Percentiles rank a stretch among this genome's conserved stretches.
phyloP scores from a whole-genome alignment of 2,797 vertebrate genomes.

The Amblyraja radiata region DNA sequence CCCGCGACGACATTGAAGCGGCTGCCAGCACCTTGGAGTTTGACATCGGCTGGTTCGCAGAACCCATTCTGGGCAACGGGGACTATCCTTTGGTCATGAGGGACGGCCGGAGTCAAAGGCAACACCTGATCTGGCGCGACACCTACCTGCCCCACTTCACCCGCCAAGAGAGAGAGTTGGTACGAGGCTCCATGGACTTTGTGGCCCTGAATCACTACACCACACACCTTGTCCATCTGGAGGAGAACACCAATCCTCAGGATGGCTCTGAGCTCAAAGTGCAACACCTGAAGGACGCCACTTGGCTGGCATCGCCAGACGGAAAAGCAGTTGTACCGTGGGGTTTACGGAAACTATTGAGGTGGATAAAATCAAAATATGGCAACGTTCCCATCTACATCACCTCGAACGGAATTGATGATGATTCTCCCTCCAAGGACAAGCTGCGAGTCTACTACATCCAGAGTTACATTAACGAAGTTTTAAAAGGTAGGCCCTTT shows the following conservation, averaged over 20 bases:
- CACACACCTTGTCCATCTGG: slow-evolving; percentile 78
- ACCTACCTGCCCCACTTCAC: slow-evolving; percentile 80
- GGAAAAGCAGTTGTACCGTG: slow-evolving; percentile 80
- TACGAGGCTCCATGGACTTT: slow-evolving; percentile 85
- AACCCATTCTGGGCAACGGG: slow-evolving; percentile 84
- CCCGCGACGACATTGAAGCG: slow-evolving; percentile 70
- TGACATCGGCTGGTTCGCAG: slow-evolving; percentile 81
- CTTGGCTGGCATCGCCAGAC: slow-evolving; percentile 80
- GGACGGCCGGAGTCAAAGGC: slow-evolving; percentile 73
- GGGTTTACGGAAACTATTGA: slow-evolving; percentile 84
- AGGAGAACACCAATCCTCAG: slow-evolving; percentile 74
- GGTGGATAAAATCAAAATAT: slow-evolving; percentile 78
- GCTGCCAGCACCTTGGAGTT: slow-evolving; percentile 82
- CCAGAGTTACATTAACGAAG: slow-evolving; percentile 88
- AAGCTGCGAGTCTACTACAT: slow-evolving; percentile 79
- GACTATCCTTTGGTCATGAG: slow-evolving; percentile 85
- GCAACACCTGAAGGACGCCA: slow-evolving; percentile 81
- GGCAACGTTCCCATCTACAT: slow-evolving; percentile 74
- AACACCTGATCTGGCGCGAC: slow-evolving; percentile 62
- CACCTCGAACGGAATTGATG: slow-evolving; percentile 81
- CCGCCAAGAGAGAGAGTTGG: slow-evolving; percentile 65
- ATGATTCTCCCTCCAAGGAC: slow-evolving; percentile 71
- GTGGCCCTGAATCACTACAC: slow-evolving; percentile 89
- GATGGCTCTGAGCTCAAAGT: slow-evolving; percentile 74
- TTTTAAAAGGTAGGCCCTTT: slow-evolving; percentile 79